Evolutionary conservation across 2,888 invertebrate genomes (phyloP), one percentile per base, ranked within the genome.

Genomic region (Tupiocoris notatus): DNA sequence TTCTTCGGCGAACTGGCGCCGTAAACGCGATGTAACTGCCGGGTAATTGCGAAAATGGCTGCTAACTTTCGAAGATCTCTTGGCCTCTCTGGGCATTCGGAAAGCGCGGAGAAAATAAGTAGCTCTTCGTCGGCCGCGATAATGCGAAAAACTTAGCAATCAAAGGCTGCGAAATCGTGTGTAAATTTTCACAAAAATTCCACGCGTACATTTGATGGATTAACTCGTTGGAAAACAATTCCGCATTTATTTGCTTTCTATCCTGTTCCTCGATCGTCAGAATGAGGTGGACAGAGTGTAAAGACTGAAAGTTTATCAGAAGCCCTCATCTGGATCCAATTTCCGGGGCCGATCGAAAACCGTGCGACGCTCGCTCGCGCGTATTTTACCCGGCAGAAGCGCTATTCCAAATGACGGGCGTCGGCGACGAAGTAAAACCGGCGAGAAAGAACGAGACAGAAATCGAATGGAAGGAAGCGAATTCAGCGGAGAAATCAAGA

Each of bases 301-400:
- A 59, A 70, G 61, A 39, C 58, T 64, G 64, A 64, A 74, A 64
- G 74, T 74, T 74, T 74, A 74, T 74, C 74, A 25, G 63, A 21
- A 56, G 56, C 57, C 57, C 74, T 74, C 74, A 74, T 74, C 74
- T 74, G 64, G 64, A 74, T 74, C 74, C 74, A 74, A 74, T 74
- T 74, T 74, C 74, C 74, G 63, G 74, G 22, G 57, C 62, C 63
- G 63, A 63, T 39, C 23, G 22, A 18, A 59, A 58, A 59, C 58
- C 22, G 21, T 18, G 68, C n/a, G 22, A 54, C n/a, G 68, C n/a
- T 21, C 22, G 57, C 9, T n/a, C 67, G 16, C 56, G 67, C 67
- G 67, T 67, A 67, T 67, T 67, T 67, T 57, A 65, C 67, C 67
- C 22, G 67, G 24, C 17, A 17, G 22, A 56, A 7, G 54, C 25